Percentiles rank a stretch among this genome's conserved stretches.
Evolutionary conservation across 2,888 invertebrate species (phyloP).

Genomic region (Heteromyza rotundicornis): DNA sequence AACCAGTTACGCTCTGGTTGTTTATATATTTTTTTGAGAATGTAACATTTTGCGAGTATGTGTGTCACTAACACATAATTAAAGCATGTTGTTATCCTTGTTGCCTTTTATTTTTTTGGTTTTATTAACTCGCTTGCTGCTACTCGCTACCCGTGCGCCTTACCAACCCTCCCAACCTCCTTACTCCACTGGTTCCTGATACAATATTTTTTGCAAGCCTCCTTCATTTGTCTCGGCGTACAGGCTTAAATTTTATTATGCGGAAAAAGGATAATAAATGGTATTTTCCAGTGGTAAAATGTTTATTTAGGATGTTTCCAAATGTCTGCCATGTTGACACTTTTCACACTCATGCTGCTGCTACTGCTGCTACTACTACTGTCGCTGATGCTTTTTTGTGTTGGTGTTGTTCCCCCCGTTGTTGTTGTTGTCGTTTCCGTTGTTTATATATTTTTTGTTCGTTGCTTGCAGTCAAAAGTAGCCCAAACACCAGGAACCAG

Average conservation of each 20-base stretch:
- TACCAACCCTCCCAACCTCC: no score
- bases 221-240: no score
- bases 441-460: not conserved
- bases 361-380: not conserved
- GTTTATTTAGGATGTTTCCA: conserved; percentile 41
- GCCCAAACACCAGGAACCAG: not conserved
- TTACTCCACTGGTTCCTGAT: not conserved
- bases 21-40: no score
- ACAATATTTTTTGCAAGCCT: no score
- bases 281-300: conserved; percentile 48
- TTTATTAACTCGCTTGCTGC: conserved; percentile 42
- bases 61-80: conserved; percentile 40
- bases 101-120: conserved; percentile 47
- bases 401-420: not conserved
- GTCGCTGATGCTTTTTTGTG: not conserved
- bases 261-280: conserved; percentile 47
- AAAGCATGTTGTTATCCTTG: conserved; percentile 38
- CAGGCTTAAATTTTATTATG: conserved; percentile 44
- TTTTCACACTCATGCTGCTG: not conserved
- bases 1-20: no score
- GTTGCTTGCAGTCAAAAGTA: not conserved
- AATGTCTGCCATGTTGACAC: conserved; percentile 6
- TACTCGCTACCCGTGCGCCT: not conserved
- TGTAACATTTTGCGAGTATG: no score
- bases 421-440: not conserved